Base-by-base conservation (phyloP, 2,888 invertebrate genomes). In the Sesia bembeciformis region DNA sequence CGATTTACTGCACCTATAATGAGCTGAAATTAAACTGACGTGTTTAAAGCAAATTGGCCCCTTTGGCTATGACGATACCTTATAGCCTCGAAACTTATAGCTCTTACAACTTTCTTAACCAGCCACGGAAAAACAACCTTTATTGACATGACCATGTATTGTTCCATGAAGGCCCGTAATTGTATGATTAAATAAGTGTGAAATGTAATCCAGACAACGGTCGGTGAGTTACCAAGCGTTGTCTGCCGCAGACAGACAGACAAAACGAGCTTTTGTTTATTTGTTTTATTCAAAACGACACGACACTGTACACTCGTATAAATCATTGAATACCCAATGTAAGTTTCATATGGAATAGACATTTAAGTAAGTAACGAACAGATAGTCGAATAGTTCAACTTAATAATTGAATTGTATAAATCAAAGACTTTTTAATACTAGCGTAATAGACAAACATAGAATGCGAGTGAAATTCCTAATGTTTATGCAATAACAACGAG, bases 1-100 rank as follows among this genome's bases (percentile, higher is more conserved):
- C 54, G 61, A 63, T 60, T 63, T 50, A 23, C 50, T 60, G 56
- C 54, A 58, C 61, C 66, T 59, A 67, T 76, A 79, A 78, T 76
- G 72, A 76, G 70, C 53, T 54, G 56, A 70, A 66, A 70, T 72
- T 70, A 70, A 72, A 66, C 60, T 64, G 64, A 65, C 61, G 42
- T 56, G 62, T 66, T 70, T 65, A 64, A 67, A 62, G 60, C 57
- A 73, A 70, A 72, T 69, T 63, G 57, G 57, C 54, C 70, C 72
- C 69, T 63, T 63, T 60, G 65, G 68, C 67, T 23, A 23, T 23
- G 23, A 23, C 23, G 23, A 23, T 23, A 23, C 23, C 7, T 42
- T 42, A 42, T 42, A 42, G 42, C 42, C 7, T 42, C 2, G 23
- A 23, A 23, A 23, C 23, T 23, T 23, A 23, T 23, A 23, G 23